Evolutionary conservation across 1,140 invertebrate species (phyloP).

Genomic region (Calycopis cecrops): DNA sequence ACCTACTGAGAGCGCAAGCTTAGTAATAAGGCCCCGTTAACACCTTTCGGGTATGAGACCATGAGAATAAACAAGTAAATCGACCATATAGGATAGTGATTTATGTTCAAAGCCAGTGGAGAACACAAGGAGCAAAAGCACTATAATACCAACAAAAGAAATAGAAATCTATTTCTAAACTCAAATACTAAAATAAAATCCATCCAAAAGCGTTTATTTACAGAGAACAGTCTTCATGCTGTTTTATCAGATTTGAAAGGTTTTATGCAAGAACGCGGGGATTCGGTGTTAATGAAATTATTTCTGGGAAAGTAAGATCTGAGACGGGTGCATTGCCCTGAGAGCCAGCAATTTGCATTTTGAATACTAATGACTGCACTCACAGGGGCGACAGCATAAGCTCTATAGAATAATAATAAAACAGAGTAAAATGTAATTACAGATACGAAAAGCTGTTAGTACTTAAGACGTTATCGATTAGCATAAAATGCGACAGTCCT

Average conservation of each 20-base stretch:
- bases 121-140: too few relatives aligned
- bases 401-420: conserved; percentile 55
- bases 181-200: too few relatives aligned
- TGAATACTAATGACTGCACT: conserved; percentile 61
- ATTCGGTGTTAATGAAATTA: conserved; percentile 68
- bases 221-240: not conserved
- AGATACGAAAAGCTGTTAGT: conserved; percentile 45
- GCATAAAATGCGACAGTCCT: conserved; percentile 32
- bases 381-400: conserved; percentile 42
- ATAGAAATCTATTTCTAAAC: too few relatives aligned
- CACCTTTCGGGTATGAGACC: too few relatives aligned
- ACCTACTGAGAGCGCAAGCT: too few relatives aligned
- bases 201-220: too few relatives aligned
- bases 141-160: too few relatives aligned
- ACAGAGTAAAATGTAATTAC: conserved; percentile 53
- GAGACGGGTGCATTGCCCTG: conserved; percentile 56
- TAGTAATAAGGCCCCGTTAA: too few relatives aligned
- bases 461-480: conserved; percentile 43
- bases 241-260: conserved; percentile 36
- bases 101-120: too few relatives aligned
- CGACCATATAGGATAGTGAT: too few relatives aligned
- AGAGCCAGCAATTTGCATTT: conserved; percentile 62
- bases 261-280: conserved; percentile 45
- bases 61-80: too few relatives aligned
- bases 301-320: conserved; percentile 63